Evolutionary conservation across 2,797 vertebrate species (phyloP).

Genomic region (Oreochromis mossambicus): DNA sequence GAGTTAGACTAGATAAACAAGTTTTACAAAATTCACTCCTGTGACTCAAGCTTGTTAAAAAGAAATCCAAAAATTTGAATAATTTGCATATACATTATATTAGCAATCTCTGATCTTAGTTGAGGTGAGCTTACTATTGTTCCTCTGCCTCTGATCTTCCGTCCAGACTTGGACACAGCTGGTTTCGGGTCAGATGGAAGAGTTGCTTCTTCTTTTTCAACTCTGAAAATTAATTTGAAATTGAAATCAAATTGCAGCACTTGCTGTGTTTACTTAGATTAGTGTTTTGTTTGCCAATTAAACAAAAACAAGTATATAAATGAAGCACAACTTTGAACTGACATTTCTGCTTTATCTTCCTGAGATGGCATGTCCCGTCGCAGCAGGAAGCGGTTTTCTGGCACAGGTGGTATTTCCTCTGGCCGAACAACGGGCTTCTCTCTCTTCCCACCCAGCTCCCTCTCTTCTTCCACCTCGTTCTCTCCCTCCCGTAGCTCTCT

Average conservation of each 20-base stretch:
- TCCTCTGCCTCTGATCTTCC: slow-evolving; percentile 96
- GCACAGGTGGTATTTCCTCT: slow-evolving; percentile 97
- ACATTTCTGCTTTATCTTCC: slow-evolving; percentile 81
- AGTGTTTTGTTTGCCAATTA: background rate
- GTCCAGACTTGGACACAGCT: slow-evolving; percentile 93
- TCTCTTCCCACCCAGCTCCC: slow-evolving; percentile 80
- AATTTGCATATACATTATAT: background rate
- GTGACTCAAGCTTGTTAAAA: background rate
- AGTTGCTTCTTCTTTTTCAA: slow-evolving; percentile 72
- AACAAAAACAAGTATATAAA: background rate
- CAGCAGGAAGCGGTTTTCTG: slow-evolving; percentile 95
- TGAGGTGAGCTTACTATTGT: slow-evolving; percentile 84
- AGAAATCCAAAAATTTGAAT: background rate
- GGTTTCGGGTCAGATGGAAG: slow-evolving; percentile 83
- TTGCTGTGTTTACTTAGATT: background rate
- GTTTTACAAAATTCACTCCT: background rate
- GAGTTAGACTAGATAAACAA: background rate
- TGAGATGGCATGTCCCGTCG: slow-evolving; percentile 85
- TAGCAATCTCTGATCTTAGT: background rate
- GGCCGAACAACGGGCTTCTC: slow-evolving; percentile 92
- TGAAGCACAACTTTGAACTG: slow-evolving; percentile 37
- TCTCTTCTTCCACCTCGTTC: slow-evolving; percentile 72
- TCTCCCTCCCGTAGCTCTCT: slow-evolving; percentile 71
- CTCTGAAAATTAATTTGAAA: slow-evolving; percentile 64
- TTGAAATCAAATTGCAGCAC: background rate